phyloP scores from a whole-genome alignment of 2,113 vertebrate species.

The Empidonax alnorum region DNA sequence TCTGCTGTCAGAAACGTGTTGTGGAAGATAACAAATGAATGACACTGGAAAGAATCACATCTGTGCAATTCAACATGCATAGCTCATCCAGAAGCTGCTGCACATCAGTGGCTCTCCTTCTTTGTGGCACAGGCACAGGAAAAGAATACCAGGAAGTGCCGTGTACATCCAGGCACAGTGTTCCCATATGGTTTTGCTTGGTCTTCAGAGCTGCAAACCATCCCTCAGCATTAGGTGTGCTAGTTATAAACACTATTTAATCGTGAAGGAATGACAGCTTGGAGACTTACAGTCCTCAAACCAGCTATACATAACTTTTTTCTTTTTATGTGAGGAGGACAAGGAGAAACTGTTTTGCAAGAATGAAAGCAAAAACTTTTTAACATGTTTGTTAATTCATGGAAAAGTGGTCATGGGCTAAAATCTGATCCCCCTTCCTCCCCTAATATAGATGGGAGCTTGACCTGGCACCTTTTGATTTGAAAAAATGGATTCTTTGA shows the following conservation, averaged over 20 bases:
- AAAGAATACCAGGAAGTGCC: accelerated
- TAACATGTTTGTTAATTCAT: accelerated
- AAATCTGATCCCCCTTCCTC: neutral
- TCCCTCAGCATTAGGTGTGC: accelerated
- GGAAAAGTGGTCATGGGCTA: neutral
- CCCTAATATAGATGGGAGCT: neutral
- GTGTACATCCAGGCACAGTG: neutral
- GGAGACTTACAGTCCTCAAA: neutral
- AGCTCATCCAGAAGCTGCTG: neutral
- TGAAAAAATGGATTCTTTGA: neutral
- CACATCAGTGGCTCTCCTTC: neutral
- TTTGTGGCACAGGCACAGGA: neutral
- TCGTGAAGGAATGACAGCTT: neutral
- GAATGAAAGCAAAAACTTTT: neutral
- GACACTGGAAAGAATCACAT: neutral
- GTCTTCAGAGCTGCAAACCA: neutral
- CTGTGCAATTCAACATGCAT: neutral
- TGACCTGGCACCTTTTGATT: neutral
- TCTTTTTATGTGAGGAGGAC: neutral
- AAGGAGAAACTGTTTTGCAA: neutral
- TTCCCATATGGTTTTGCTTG: neutral
- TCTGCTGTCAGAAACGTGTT: neutral
- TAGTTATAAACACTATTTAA: neutral
- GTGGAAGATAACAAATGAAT: neutral
- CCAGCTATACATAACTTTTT: neutral